Base-by-base conservation (phyloP, 1,140 invertebrate species). In the Cotesia chilonis region DNA sequence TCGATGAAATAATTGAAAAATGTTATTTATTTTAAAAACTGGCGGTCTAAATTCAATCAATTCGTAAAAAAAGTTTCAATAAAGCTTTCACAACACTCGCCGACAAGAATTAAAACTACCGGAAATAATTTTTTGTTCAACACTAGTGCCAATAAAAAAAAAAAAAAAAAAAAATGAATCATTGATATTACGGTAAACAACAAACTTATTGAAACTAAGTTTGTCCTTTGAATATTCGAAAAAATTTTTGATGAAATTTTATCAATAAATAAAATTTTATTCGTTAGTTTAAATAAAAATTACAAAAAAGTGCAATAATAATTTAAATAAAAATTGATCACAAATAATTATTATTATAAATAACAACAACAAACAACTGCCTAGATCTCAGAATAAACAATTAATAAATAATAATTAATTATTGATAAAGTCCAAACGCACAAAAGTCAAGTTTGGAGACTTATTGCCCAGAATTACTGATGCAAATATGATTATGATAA, bases 371-470 rank as follows among this genome's bases (percentile, higher is more conserved):
- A 84, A 75, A 78, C 77, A 84, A 85, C 83, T 85, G 82, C 83
- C 81, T 85, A 85, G 82, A 82, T 80, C 82, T 82, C 79, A 82
- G 77, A 72, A 84, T 82, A 78, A 79, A 77, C 70, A 81, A 78
- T 80, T 66, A 78, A 82, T 74, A 78, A 75, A 83, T 78, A 81
- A 77, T 79, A 79, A 79, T 77, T 78, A 70, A 28, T 28, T 28
- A 28, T 28, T 28, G 28, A 28, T 28, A 78, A 84, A 83, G 85
- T 85, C 84, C 83, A 85, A 86, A 83, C 83, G 83, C 83, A 86
- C 85, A 86, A 86, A 82, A 76, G 79, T 79, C 78, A 67, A 78
- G 82, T 86, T 85, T 85, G 81, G 82, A 82, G 78, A 79, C 52
- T 74, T 83, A 84, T 76, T 71, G 78, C 78, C 55, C 76, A 80